Base-by-base conservation (phyloP, 2,888 invertebrate genomes). In the Zhengitettix transpicula region DNA sequence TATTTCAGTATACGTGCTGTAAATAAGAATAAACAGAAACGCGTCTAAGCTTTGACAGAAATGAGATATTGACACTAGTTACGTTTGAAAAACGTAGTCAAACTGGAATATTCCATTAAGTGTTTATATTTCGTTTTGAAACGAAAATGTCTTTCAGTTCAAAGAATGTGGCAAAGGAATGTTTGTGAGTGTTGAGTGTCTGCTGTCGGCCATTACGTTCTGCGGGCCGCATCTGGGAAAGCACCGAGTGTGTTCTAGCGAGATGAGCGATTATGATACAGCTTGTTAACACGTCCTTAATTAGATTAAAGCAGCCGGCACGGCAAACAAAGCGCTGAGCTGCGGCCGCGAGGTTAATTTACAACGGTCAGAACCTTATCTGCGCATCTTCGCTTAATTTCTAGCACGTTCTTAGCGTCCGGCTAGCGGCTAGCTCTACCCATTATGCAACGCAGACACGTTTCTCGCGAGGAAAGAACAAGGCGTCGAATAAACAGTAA, bases 401-500 rank as follows among this genome's bases (percentile, higher is more conserved):
- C 47, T 47, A 47, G 47, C 47, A 47, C 47, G 47, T 47, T 47
- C 47, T 47, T 12, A 47, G 47, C 47, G 28, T n/a, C 47, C 47
- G 47, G 12, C 47, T 47, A 14, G 14, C 12, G 1, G 12, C 44
- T 10, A 12, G 10, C 14, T 14, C 14, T 12, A 8, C 47, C 47
- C 47, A 47, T 47, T 47, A 47, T 47, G 12, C 12, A 47, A 47
- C 47, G 47, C 47, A 47, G 55, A 15, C 40, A 28, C 55, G 28
- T 40, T 40, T 40, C 10, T n/a, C 54, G 16, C 42, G 40, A 40
- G 28, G 40, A 15, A 40, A 41, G 16, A 58, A 55, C 42, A 54
- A 58, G 40, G 44, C 53, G 54, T 54, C 58, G 58, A 58, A 58
- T 55, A 58, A 58, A 58, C 55, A 58, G 55, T 58, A 58, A 58